Base-by-base conservation (phyloP, 2,797 vertebrate species). In the Tiaroga cobitis region DNA sequence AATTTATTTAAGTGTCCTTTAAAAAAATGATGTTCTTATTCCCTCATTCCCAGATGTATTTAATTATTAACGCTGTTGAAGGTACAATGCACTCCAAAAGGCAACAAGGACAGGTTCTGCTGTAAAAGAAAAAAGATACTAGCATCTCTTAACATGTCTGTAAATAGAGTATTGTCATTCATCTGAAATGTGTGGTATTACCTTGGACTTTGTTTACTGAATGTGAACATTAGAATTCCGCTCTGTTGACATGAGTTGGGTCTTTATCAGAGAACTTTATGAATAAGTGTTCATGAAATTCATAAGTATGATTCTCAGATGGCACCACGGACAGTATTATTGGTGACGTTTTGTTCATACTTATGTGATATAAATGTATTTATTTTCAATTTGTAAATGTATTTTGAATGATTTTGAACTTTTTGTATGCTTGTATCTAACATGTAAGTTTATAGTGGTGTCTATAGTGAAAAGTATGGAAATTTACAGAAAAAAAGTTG, bases 331-430 rank as follows among this genome's bases (percentile, higher is more conserved):
- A 84, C 83, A 82, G 88, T 87, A 80, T 87, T 88, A 67, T 76
- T 83, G 39, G 73, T 37, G 77, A 85, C 26, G n/a, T 84, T 65
- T 43, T 86, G 87, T 86, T 80, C 68, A 84, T 46, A 46, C 73
- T 63, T 88, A 10, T 77, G 69, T 83, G 61, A 74, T 79, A 88
- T 88, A 82, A 86, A 88, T 87, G 85, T 90, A 87, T 89, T 89
- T 89, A 89, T 89, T 90, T 90, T 90, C 76, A 76, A 85, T 74
- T 87, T 89, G 85, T 90, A 86, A 80, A 84, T 83, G 65, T 67
- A 77, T 89, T 88, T 85, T 85, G 29, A 76, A 87, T 87, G 82
- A 43, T 78, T 81, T 87, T 83, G 37, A 69, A 88, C 74, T 83
- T 87, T 89, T 88, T 79, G 82, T 87, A 89, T 81, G 84, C 79